Evolutionary conservation across 2,797 vertebrate genomes (phyloP), one percentile per base, ranked within the genome.

Genomic region (Spheniscus humboldti): DNA sequence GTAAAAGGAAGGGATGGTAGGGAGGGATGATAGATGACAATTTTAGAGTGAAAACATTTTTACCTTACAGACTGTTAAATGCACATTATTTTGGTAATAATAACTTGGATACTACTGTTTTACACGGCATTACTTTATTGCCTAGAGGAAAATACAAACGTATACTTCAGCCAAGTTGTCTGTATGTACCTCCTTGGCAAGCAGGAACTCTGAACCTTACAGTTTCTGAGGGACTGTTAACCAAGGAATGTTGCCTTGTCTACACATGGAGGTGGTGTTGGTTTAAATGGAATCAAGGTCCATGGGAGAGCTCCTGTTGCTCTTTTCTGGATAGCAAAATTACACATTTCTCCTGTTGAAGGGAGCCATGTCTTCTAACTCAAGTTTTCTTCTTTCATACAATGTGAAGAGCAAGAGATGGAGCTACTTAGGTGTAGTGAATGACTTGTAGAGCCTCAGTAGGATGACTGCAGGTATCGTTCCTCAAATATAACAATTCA

Each of bases 231-330:
- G 8, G 28, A n/a, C 16, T 43, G 5, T 53, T 77, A 60, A 52
- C 6, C 10, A 74, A 56, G 13, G 35, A 55, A 10, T 20, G 20
- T 55, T 76, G 41, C 4, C 18, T 72, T 93, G 75, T 62, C 27
- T 37, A 3, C 27, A 25, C 3, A 35, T 7, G 33, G 24, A 60
- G 7, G 5, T 56, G 16, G 7, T 82, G 10, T 7, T 79, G 6
- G 4, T 76, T 78, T 60, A 62, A 72, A 37, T 55, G 30, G 6
- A 6, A 43, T 56, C 18, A 53, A 76, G 18, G 10, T 13, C 22
- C 53, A 60, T 13, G 48, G 17, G 10, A 85, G 33, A 81, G 13
- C 1, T 48, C 22, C 33, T 0, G 0, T 18, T 43, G 10, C 8
- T 47, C 17, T 85, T 68, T 85, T 57, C 25, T 76, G 31, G 15